A percentile compares a stretch with the other conserved stretches of the same genome.
Conservation (phyloP, 2,113 vertebrate genomes). For the Microtus oregoni region DNA sequence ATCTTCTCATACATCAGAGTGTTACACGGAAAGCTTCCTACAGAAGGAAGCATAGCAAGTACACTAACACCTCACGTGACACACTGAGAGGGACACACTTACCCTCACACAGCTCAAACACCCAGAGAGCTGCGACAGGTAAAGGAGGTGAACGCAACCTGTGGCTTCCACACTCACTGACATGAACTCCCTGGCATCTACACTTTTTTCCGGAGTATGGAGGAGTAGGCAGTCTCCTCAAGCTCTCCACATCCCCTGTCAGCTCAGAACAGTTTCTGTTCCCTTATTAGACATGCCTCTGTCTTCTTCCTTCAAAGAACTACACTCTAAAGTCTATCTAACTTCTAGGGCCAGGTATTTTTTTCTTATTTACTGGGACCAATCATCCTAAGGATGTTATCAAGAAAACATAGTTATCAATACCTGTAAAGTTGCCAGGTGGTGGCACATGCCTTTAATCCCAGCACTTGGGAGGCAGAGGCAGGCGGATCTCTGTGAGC, state of each 20-base stretch:
- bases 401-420: neutral
- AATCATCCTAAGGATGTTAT: neutral
- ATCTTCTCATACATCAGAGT: neutral
- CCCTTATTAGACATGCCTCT: neutral
- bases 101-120: neutral
- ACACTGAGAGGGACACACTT: neutral
- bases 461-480: too few species aligned
- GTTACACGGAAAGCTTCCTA: neutral
- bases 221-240: neutral
- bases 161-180: neutral
- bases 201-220: neutral
- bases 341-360: neutral
- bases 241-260: neutral
- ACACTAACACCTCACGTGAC: neutral
- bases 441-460: too few species aligned
- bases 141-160: neutral
- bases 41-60: neutral
- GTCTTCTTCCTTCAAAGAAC: neutral
- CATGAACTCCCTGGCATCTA: neutral
- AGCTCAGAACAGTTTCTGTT: neutral
- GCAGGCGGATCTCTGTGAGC: too few species aligned
- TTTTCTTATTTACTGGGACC: neutral
- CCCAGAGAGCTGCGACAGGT: neutral
- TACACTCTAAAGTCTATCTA: neutral
- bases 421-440: too few species aligned